phyloP scores from a whole-genome alignment of 2,888 invertebrate species.

The Leptura quadrifasciata region DNA sequence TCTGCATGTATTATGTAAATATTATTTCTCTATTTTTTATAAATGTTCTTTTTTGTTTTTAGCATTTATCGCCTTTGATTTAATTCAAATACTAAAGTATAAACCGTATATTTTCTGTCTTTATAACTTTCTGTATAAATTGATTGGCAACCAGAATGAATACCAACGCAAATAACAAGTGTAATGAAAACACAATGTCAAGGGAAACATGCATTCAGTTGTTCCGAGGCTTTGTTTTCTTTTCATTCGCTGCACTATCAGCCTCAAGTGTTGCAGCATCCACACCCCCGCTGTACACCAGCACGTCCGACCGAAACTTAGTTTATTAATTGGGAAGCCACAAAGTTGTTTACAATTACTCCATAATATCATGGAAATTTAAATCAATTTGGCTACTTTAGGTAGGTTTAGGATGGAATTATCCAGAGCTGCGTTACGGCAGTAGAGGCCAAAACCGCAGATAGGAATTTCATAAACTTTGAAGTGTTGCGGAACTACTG shows the following conservation, averaged over 20 bases:
- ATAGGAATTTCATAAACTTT: conserved; percentile 34
- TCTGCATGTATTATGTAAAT: too few relatives aligned
- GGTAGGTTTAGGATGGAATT: conserved; percentile 36
- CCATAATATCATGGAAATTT: conserved; percentile 41
- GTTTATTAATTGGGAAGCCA: conserved; percentile 28
- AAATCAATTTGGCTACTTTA: conserved; percentile 38
- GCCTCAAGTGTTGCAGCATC: neutral
- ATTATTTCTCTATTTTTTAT: too few relatives aligned
- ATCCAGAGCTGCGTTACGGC: conserved; percentile 33
- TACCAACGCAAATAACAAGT: neutral
- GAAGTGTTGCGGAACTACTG: conserved; percentile 14
- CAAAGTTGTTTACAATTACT: conserved; percentile 35
- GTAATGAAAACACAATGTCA: neutral
- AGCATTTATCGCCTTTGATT: too few relatives aligned
- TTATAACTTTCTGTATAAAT: too few relatives aligned
- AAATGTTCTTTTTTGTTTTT: too few relatives aligned
- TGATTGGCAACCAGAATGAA: too few relatives aligned
- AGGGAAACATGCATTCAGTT: neutral
- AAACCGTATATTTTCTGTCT: too few relatives aligned
- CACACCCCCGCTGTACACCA: neutral
- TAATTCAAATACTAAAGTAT: too few relatives aligned
- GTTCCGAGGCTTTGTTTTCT: neutral
- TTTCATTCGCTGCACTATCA: conserved; percentile 8
- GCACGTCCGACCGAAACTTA: neutral
- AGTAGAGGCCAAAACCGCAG: conserved; percentile 15